A percentile compares a stretch with the other conserved stretches of the same genome.
These are phyloP conservation scores for Oscheius sp. DNA, from an alignment of 2,888 invertebrate genomes.

Conservation along the genomic window DNA sequence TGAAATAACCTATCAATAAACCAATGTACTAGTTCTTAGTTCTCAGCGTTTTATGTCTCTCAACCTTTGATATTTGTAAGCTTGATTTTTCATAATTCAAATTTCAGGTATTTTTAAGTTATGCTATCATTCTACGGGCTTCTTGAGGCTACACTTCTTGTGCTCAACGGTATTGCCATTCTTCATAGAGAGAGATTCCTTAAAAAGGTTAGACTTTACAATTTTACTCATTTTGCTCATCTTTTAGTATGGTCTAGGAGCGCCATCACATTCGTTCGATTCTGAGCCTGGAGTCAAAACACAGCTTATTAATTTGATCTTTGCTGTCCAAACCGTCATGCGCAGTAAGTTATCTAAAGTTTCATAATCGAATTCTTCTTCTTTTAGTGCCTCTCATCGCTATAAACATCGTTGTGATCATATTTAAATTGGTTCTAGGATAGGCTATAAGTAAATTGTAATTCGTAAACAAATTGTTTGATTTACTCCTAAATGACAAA, in stretches of 20 bases:
- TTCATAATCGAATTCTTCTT: too few species aligned
- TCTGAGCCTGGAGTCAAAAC: constrained; percentile 80
- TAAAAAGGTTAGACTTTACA: constrained; percentile 57
- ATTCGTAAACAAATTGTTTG: background rate
- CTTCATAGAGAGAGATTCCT: constrained; percentile 93
- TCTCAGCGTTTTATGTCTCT: too few species aligned
- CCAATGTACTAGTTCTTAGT: too few species aligned
- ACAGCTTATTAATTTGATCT: constrained; percentile 86
- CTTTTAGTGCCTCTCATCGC: constrained; percentile 89
- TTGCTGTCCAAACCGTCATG: constrained; percentile 93
- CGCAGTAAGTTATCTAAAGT: constrained; percentile 85
- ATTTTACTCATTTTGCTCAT: background rate
- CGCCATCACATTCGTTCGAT: constrained; percentile 55
- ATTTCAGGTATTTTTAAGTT: background rate
- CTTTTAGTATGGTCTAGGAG: constrained; percentile 52
- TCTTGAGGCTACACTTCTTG: constrained; percentile 87
- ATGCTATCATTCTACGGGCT: constrained; percentile 90
- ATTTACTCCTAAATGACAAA: background rate
- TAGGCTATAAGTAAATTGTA: too few species aligned
- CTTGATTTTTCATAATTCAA: background rate
- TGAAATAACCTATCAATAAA: constrained; percentile 10
- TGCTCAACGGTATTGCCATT: constrained; percentile 92
- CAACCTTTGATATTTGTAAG: too few species aligned
- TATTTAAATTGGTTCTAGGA: constrained; percentile 87
- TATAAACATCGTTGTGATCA: constrained; percentile 85